Evolutionary conservation across 2,888 invertebrate species (phyloP).

Genomic region (Sturmia bella): DNA sequence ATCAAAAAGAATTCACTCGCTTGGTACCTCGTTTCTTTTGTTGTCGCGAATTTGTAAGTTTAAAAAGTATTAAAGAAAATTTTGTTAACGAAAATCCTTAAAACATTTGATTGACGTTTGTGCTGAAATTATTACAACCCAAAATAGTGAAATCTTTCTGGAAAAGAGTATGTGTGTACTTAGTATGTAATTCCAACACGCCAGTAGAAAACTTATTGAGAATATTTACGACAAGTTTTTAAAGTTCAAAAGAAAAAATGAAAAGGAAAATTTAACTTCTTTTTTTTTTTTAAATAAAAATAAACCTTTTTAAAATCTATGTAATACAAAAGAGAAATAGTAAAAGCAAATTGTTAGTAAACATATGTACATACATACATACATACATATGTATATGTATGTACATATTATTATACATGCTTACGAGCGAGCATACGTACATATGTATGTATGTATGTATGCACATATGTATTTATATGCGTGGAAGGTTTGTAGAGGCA

Average conservation of each 20-base stretch:
- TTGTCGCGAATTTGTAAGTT: slow-evolving; percentile 5
- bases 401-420: too few relatives aligned
- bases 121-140: too few relatives aligned
- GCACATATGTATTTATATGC: background rate
- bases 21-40: background rate
- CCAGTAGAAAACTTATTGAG: too few relatives aligned
- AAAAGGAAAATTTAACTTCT: too few relatives aligned
- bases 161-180: too few relatives aligned
- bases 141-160: too few relatives aligned
- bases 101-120: too few relatives aligned
- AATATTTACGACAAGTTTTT: too few relatives aligned
- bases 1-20: slow-evolving; percentile 16
- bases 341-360: background rate
- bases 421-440: background rate
- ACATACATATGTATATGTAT: background rate
- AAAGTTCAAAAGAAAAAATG: too few relatives aligned
- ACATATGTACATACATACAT: background rate
- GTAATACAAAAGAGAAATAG: background rate
- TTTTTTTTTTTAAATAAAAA: background rate
- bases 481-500: background rate
- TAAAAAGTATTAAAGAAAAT: background rate
- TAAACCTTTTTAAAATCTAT: too few relatives aligned
- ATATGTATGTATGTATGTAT: background rate
- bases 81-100: background rate
- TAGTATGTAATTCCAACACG: too few relatives aligned